phyloP scores from a whole-genome alignment of 2,888 invertebrate species.

The Drosophila imparisetae region DNA sequence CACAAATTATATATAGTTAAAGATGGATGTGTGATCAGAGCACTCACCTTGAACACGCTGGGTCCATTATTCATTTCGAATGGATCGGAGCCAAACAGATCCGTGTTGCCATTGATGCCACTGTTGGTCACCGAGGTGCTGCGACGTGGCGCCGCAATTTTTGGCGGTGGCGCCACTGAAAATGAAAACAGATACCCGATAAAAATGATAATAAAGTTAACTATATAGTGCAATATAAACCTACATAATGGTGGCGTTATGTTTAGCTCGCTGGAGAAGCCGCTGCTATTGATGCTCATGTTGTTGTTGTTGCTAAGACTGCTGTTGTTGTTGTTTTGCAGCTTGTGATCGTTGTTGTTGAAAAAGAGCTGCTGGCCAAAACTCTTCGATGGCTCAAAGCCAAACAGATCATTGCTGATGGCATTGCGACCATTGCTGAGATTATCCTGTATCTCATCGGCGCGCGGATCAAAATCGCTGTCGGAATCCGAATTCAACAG shows the following conservation, averaged over 20 bases:
- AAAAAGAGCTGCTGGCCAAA: constrained; percentile 85
- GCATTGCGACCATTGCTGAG: constrained; percentile 77
- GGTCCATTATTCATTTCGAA: constrained; percentile 85
- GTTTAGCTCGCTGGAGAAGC: constrained; percentile 81
- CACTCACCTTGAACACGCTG: constrained; percentile 83
- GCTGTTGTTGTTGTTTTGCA: constrained; percentile 69
- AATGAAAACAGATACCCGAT: not conserved
- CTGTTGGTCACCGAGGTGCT: constrained; percentile 68
- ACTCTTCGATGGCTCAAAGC: constrained; percentile 84
- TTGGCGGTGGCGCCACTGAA: constrained; percentile 95
- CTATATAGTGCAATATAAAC: constrained; percentile 76
- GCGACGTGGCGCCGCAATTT: constrained; percentile 88
- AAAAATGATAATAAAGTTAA: not conserved
- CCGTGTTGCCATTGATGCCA: constrained; percentile 85
- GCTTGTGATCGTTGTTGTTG: constrained; percentile 83
- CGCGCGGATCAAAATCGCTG: constrained; percentile 95
- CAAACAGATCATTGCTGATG: constrained; percentile 84
- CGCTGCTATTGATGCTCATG: constrained; percentile 83
- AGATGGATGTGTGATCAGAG: no score
- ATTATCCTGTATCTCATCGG: constrained; percentile 87
- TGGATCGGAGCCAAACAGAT: constrained; percentile 92
- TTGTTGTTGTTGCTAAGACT: constrained; percentile 66
- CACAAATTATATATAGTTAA: not conserved
- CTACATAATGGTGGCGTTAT: constrained; percentile 89
- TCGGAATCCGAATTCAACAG: constrained; percentile 92